phyloP scores from a whole-genome alignment of 2,888 invertebrate species.

The Pyrrhia umbra region DNA sequence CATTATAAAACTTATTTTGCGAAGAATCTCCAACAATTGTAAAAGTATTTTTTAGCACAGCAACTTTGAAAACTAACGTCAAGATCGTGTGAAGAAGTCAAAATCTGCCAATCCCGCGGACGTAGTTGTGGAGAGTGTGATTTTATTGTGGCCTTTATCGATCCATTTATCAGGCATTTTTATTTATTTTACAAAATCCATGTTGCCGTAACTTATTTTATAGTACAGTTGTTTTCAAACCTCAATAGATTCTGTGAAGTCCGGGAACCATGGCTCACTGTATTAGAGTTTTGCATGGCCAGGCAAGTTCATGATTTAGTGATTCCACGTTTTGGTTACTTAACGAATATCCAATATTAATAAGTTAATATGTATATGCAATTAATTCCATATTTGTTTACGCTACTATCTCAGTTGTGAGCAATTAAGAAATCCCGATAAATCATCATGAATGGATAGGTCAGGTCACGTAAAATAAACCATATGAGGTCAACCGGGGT shows the following conservation, averaged over 20 bases:
- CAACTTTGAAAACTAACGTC: slow-evolving; percentile 37
- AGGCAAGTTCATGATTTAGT: slow-evolving; percentile 88
- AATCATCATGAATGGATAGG: slow-evolving; percentile 75
- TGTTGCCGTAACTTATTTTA: slow-evolving; percentile 80
- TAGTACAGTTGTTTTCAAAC: slow-evolving; percentile 66
- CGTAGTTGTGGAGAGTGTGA: slow-evolving; percentile 66
- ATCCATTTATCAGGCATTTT: slow-evolving; percentile 64
- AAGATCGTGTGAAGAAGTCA: slow-evolving; percentile 39
- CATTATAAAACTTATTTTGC: no score
- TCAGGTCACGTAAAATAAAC: slow-evolving; percentile 75
- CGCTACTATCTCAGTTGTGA: slow-evolving; percentile 70
- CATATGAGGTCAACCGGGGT: slow-evolving; percentile 72
- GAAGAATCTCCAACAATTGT: no score
- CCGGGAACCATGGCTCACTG: slow-evolving; percentile 93
- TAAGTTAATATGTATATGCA: slow-evolving; percentile 15
- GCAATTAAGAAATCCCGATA: slow-evolving; percentile 69
- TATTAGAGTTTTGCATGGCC: slow-evolving; percentile 94
- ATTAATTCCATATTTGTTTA: slow-evolving; percentile 75
- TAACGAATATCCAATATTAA: slow-evolving; percentile 21
- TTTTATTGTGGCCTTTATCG: slow-evolving; percentile 9
- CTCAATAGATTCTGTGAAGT: slow-evolving; percentile 76
- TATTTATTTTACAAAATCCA: slow-evolving; percentile 73
- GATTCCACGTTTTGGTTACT: slow-evolving; percentile 67
- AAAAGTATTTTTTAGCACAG: slow-evolving; percentile 15
- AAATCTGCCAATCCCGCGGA: slow-evolving; percentile 64